These are phyloP conservation scores for Eilema caniola DNA, from an alignment of 2,888 invertebrate species.

Conservation along the genomic window DNA sequence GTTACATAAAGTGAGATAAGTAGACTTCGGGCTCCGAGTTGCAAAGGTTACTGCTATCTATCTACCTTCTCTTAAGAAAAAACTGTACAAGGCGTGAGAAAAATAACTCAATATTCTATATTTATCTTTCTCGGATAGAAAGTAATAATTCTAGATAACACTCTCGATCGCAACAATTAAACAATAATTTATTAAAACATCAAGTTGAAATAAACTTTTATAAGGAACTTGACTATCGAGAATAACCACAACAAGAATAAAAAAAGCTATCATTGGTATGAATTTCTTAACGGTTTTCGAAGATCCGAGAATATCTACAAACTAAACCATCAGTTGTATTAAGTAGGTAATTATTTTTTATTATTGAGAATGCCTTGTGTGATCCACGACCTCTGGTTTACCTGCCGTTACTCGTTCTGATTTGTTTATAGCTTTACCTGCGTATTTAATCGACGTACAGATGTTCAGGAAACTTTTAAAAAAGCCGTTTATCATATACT, in stretches of 20 bases:
- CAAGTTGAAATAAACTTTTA: slow-evolving; percentile 28
- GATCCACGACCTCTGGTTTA: slow-evolving; percentile 38
- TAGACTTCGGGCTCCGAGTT: too few relatives aligned
- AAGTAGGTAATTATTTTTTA: slow-evolving; percentile 48
- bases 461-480: slow-evolving; percentile 35
- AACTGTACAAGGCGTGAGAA: not conserved
- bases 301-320: slow-evolving; percentile 25
- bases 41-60: too few relatives aligned
- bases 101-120: not conserved
- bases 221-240: slow-evolving; percentile 38
- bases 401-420: slow-evolving; percentile 41
- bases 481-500: slow-evolving; percentile 22
- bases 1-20: too few relatives aligned
- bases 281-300: slow-evolving; percentile 44
- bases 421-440: slow-evolving; percentile 33
- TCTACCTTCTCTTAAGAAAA: not conserved
- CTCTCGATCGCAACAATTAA: slow-evolving; percentile 42
- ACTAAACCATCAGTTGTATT: slow-evolving; percentile 26
- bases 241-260: slow-evolving; percentile 25
- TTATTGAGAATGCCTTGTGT: slow-evolving; percentile 37
- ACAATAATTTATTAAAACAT: slow-evolving; percentile 32
- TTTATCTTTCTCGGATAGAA: not conserved
- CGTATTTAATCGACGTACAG: slow-evolving; percentile 25
- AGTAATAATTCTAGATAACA: slow-evolving; percentile 16
- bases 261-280: slow-evolving; percentile 39